Evolutionary conservation across 2,113 vertebrate species (phyloP), one percentile per base, ranked within the genome.

Genomic region (Reinhardtius hippoglossoides): DNA sequence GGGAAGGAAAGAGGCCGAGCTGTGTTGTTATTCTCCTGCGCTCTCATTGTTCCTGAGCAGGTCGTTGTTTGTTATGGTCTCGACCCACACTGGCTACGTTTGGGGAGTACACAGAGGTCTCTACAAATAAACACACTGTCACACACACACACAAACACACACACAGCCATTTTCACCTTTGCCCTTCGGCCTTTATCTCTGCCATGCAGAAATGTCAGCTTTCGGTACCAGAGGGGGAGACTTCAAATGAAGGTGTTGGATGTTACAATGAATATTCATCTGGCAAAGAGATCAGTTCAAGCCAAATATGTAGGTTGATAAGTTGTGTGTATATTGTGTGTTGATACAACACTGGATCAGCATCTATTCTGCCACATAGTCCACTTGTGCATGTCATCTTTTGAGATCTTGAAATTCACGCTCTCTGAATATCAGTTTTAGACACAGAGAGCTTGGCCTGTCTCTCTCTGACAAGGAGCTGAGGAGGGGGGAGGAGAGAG

Each of bases 391-490:
- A 2, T 55, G 56, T 62, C 54, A 46, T 54, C 1, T 37, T n/a
- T 42, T 42, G 10, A 42, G 40, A 42, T 12, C 10, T 42, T 42
- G 10, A 42, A 12, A 60, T 64, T 54, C 27, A 59, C 6, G 26
- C 31, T 31, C 31, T 31, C 31, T 31, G 31, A 1, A 31, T 31
- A 31, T 31, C 31, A 31, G 31, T 20, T 58, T 58, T 24, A 87
- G 73, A 76, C 62, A 60, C 62, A 40, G 68, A 73, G 88, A 77
- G 83, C 84, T 89, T 78, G 89, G 71, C 86, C 83, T 86, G 71
- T 86, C 81, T 86, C 86, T 80, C 76, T 91, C 80, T 88, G 90
- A 88, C 83, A 88, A 87, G 88, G 81, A 87, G 81, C 82, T 48
- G 63, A 69, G 82, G 67, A 74, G 66, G 76, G 66, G 78, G 80